Evolutionary conservation across 2,888 invertebrate genomes (phyloP), one percentile per base, ranked within the genome.

Genomic region (Synanthedon andrenaeformis): DNA sequence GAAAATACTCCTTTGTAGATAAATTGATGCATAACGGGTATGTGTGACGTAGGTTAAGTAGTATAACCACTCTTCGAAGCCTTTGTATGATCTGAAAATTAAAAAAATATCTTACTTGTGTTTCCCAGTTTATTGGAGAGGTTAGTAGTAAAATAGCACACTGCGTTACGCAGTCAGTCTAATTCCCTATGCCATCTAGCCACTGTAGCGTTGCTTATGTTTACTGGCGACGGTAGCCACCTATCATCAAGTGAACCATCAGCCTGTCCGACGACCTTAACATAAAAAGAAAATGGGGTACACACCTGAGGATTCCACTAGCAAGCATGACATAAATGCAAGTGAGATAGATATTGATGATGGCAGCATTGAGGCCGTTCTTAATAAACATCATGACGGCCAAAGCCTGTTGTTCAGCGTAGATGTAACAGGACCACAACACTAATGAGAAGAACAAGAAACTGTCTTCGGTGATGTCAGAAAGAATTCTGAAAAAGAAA

Each of bases 321-420:
- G 93, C 92, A 52, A 94, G 74, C 66, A 90, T 90, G 10, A 93
- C 76, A 57, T 91, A 94, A 8, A 94, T 84, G 55, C 93, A 91
- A 2, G 93, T 90, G 53, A 96, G 88, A 68, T 94, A 95, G n/a
- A 94, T 89, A 51, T 94, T 94, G 14, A 92, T 90, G 54, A 94
- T 91, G 19, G 93, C 93, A 0, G 95, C 94, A 13, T 92, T 91
- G 55, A 94, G 90, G 0, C 93, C 92, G 62, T 92, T 91, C 72
- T 93, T 94, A 0, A 96, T 90, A 14, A 95, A 89, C 90, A 96
- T 91, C 77, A 96, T 86, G 52, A 95, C 89, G 0, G 94, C 92
- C 57, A 96, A 91, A 0, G 95, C 91, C 60, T 96, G 91, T 71
- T 97, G 96, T 70, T 97, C 96, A 0, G 94, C 92, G 63, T 95